Evolutionary conservation across 2,113 vertebrate genomes (phyloP).

Genomic region (Psilopogon haemacephalus): DNA sequence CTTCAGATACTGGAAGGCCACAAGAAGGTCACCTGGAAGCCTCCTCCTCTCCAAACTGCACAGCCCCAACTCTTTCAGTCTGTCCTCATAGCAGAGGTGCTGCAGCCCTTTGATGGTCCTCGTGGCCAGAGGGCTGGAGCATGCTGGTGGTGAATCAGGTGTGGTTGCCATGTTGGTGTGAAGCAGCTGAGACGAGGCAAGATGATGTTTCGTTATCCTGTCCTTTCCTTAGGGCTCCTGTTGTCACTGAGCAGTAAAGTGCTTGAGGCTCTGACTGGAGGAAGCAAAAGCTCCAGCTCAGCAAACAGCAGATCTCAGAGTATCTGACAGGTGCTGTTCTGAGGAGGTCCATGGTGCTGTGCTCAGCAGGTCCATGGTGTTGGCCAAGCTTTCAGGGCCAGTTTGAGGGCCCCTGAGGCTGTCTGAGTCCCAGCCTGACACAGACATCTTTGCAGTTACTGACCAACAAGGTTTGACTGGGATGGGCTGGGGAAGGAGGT

Average conservation of each 20-base stretch:
- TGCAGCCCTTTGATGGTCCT: no score
- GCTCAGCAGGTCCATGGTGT: no score
- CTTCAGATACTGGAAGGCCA: no score
- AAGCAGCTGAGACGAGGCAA: neutral
- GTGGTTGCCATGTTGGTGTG: no score
- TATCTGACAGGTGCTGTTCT: neutral
- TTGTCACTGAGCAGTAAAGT: neutral
- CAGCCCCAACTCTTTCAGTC: no score
- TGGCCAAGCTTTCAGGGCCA: neutral
- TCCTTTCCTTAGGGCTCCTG: neutral
- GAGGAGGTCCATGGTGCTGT: no score
- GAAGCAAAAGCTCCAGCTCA: neutral
- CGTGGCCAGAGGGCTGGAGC: no score
- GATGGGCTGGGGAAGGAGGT: neutral
- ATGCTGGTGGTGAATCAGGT: neutral
- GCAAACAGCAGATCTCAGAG: no score
- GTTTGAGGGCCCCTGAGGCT: neutral
- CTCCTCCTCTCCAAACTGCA: no score
- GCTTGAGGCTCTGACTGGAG: neutral
- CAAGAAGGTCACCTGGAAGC: no score
- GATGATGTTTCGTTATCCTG: neutral
- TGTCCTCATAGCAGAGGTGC: no score
- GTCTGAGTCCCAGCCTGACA: neutral
- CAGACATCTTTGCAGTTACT: no score
- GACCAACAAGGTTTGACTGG: accelerated